Conservation (phyloP, 2,888 invertebrate species). For the Drosophila atripex region DNA sequence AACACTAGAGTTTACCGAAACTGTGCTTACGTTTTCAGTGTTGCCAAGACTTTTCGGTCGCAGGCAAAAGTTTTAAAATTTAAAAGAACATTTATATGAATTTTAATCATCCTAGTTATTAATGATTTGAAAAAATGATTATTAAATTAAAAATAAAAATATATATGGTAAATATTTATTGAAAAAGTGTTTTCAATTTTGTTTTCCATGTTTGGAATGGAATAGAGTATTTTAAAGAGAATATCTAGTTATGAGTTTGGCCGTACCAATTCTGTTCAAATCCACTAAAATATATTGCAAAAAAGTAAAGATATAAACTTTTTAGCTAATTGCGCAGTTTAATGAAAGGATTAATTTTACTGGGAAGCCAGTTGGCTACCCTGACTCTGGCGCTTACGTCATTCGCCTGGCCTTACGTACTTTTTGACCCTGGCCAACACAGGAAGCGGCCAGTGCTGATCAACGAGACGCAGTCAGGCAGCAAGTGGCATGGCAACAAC, state of each 20-base stretch:
- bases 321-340: conserved; percentile 1
- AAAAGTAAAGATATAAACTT: background rate
- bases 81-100: too few species aligned
- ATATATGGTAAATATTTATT: too few species aligned
- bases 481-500: conserved; percentile 8
- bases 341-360: background rate
- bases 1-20: background rate
- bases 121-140: too few species aligned
- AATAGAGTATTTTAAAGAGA: too few species aligned
- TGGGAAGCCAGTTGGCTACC: conserved; percentile 1
- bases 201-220: too few species aligned
- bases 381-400: background rate
- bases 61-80: too few species aligned
- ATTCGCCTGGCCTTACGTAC: background rate
- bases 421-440: conserved; percentile 9
- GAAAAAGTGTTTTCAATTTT: too few species aligned
- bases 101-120: too few species aligned
- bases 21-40: background rate
- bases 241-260: background rate
- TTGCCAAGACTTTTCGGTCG: background rate
- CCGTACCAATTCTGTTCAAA: background rate
- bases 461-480: background rate
- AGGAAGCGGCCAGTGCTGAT: conserved; percentile 3
- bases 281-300: too few species aligned
- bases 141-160: too few species aligned